Evolutionary conservation across 2,888 invertebrate species (phyloP).

Genomic region (Apotomis betuletana): DNA sequence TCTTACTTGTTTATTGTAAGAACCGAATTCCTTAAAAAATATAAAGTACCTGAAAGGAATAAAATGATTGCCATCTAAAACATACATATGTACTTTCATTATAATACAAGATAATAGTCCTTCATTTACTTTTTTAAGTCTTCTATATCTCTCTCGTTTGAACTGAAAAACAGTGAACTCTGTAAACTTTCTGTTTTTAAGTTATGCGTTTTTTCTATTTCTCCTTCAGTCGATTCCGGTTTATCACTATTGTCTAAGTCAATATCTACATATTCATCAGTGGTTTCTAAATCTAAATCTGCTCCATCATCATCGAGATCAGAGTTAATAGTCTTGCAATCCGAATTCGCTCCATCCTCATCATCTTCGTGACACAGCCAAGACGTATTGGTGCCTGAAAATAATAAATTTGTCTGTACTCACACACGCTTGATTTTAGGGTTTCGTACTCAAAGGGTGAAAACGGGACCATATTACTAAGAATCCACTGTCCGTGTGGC

Average conservation of each 20-base stretch:
- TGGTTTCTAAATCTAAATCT: slow-evolving; percentile 65
- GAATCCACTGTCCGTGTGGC: too few species aligned
- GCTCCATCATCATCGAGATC: slow-evolving; percentile 72
- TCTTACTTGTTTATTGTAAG: slow-evolving; percentile 76
- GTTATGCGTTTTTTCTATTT: slow-evolving; percentile 54
- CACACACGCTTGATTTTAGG: neutral
- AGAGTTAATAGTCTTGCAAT: slow-evolving; percentile 66
- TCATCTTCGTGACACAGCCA: slow-evolving; percentile 80
- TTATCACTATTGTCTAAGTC: slow-evolving; percentile 69
- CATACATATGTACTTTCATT: neutral
- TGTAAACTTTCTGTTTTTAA: slow-evolving; percentile 70
- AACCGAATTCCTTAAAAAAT: slow-evolving; percentile 83
- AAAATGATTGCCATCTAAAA: slow-evolving; percentile 3
- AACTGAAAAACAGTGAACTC: slow-evolving; percentile 72
- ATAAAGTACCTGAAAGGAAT: slow-evolving; percentile 77
- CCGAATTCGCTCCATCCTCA: slow-evolving; percentile 75
- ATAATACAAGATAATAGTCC: neutral
- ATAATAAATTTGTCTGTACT: neutral
- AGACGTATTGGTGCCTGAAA: slow-evolving; percentile 69
- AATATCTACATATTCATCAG: slow-evolving; percentile 71
- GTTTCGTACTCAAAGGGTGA: too few species aligned
- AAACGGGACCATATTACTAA: too few species aligned
- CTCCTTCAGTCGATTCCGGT: slow-evolving; percentile 61
- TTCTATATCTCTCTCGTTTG: slow-evolving; percentile 80
- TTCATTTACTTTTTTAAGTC: slow-evolving; percentile 78